Conservation (phyloP, 2,797 vertebrate genomes). For the Pseudochaenichthys georgianus region DNA sequence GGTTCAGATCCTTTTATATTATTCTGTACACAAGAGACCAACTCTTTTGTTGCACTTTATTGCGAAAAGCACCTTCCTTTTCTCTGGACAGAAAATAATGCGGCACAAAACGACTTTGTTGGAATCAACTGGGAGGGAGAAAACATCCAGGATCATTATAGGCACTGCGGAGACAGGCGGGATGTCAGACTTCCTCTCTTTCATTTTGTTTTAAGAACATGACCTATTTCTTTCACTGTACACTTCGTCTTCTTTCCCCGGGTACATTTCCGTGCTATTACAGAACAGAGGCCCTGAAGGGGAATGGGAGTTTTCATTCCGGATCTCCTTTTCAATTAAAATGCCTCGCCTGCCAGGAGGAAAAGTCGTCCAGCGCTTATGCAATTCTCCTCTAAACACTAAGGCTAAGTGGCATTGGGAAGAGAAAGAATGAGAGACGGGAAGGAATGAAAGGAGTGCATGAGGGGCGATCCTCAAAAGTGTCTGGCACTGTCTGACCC, state of each 20-base stretch:
- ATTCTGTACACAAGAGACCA: slow-evolving; percentile 39
- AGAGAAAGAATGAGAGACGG: slow-evolving; percentile 32
- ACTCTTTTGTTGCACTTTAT: slow-evolving; percentile 50
- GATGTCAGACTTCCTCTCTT: slow-evolving; percentile 65
- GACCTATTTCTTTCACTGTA: slow-evolving; percentile 79
- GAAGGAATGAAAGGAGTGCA: slow-evolving; percentile 44
- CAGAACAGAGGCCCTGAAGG: slow-evolving; percentile 74
- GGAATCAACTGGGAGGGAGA: slow-evolving; percentile 12
- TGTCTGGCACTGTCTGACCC: slow-evolving; percentile 74
- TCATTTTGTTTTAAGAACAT: slow-evolving; percentile 76
- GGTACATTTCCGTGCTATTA: slow-evolving; percentile 73
- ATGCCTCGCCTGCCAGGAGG: slow-evolving; percentile 68
- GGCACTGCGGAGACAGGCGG: slow-evolving; percentile 50
- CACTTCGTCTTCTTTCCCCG: slow-evolving; percentile 68
- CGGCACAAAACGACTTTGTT: slow-evolving; percentile 44
- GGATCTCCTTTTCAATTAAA: slow-evolving; percentile 85
- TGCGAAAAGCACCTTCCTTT: slow-evolving; percentile 29
- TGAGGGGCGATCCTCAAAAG: slow-evolving; percentile 59
- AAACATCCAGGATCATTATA: slow-evolving; percentile 56
- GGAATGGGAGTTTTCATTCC: slow-evolving; percentile 79
- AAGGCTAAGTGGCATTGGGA: slow-evolving; percentile 62
- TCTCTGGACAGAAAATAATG: slow-evolving; percentile 35
- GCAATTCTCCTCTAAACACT: slow-evolving; percentile 73
- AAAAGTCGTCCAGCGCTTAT: slow-evolving; percentile 72
- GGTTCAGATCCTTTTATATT: slow-evolving; percentile 23